Percentiles rank a stretch among this genome's conserved stretches.
Conservation (phyloP, 1,140 invertebrate genomes). For the Euschistus heros region DNA sequence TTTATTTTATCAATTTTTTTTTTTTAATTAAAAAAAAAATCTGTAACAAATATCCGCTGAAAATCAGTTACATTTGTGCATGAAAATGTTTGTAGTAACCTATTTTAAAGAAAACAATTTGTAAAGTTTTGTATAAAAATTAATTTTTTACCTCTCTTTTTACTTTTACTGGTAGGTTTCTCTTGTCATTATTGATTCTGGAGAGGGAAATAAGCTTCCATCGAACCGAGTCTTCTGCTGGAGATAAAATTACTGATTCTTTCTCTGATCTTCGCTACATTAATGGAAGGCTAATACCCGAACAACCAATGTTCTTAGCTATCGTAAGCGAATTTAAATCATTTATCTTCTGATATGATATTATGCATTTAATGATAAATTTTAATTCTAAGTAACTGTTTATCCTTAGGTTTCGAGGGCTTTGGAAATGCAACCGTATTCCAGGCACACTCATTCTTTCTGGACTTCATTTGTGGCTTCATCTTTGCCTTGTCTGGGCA, state of each 20-base stretch:
- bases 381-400: not conserved
- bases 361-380: not conserved
- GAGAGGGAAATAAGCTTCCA: conserved; percentile 45
- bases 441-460: conserved; percentile 63
- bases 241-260: conserved; percentile 23
- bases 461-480: conserved; percentile 72
- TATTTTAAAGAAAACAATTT: too few species aligned
- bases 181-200: conserved; percentile 63
- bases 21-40: too few species aligned
- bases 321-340: conserved; percentile 41
- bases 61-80: too few species aligned
- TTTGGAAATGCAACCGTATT: conserved; percentile 36
- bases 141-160: too few species aligned
- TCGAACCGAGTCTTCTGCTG: conserved; percentile 28
- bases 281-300: conserved; percentile 54
- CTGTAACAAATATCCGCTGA: too few species aligned
- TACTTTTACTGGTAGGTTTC: conserved; percentile 37
- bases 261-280: conserved; percentile 48
- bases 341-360: not conserved
- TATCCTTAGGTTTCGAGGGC: conserved; percentile 22
- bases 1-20: too few species aligned
- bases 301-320: conserved; percentile 78
- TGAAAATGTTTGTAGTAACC: too few species aligned
- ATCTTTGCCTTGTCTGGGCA: conserved; percentile 60
- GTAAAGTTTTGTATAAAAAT: too few species aligned